phyloP scores from a whole-genome alignment of 2,797 vertebrate genomes.

The Selene dorsalis region DNA sequence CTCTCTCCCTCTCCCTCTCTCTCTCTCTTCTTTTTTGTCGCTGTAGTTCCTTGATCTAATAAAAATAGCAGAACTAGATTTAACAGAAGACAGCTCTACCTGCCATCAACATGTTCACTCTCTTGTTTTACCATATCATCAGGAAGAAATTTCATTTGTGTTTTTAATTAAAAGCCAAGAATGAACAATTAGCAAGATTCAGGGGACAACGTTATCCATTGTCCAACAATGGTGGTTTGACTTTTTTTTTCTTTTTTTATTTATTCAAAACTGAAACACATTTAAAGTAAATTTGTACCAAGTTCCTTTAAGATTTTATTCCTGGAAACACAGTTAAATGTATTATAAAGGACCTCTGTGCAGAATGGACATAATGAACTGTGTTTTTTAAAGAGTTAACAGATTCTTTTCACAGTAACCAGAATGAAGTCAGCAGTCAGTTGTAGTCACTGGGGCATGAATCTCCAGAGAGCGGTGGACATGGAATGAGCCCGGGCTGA shows the following conservation, averaged over 20 bases:
- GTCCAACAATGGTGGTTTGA: not conserved
- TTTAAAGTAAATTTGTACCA: not conserved
- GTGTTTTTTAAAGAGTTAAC: conserved; percentile 63
- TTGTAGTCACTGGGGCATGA: conserved; percentile 76
- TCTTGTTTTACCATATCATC: conserved; percentile 26
- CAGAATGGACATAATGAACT: conserved; percentile 60
- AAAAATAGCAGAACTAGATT: conserved; percentile 59
- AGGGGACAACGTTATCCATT: not conserved
- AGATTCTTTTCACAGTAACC: conserved; percentile 62
- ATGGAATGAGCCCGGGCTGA: conserved; percentile 78
- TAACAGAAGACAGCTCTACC: conserved; percentile 47
- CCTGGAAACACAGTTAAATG: conserved; percentile 17
- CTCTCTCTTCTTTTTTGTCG: conserved; percentile 25
- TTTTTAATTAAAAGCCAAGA: conserved; percentile 20
- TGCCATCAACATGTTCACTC: conserved; percentile 28
- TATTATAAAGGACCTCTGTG: conserved; percentile 32
- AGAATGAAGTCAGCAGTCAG: conserved; percentile 78
- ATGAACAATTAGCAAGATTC: conserved; percentile 9
- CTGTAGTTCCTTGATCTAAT: conserved; percentile 64
- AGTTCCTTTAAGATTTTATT: not conserved
- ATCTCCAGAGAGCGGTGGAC: conserved; percentile 81
- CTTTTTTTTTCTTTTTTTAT: not conserved
- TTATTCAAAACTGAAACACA: not conserved
- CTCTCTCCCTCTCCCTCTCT: not conserved
- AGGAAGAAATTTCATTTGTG: conserved; percentile 17